phyloP scores from a whole-genome alignment of 2,888 invertebrate genomes.

The Caenorhabditis sp. region DNA sequence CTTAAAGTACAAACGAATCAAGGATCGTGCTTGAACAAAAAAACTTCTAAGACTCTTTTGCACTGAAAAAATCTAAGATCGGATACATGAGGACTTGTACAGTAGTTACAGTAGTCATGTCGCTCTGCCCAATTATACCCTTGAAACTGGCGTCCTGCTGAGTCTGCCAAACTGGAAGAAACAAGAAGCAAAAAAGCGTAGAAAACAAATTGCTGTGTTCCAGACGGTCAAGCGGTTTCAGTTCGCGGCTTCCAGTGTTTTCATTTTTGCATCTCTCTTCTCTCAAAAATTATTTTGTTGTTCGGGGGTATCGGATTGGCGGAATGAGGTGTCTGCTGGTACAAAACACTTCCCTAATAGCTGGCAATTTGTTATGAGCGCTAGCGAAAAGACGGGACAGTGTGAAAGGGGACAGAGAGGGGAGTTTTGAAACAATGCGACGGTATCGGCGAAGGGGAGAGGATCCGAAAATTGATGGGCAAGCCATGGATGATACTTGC shows the following conservation, averaged over 20 bases:
- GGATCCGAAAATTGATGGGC: conserved; percentile 60
- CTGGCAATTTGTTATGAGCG: conserved; percentile 62
- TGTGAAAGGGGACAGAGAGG: conserved; percentile 37
- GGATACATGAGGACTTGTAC: not conserved
- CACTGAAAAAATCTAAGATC: too few species aligned
- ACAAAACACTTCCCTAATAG: conserved; percentile 60
- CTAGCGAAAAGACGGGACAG: conserved; percentile 23
- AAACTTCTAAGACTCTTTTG: not conserved
- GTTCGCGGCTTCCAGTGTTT: not conserved
- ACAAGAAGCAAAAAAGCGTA: conserved; percentile 24
- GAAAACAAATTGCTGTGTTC: conserved; percentile 13
- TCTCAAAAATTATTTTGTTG: conserved; percentile 14
- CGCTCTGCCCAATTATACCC: conserved; percentile 49
- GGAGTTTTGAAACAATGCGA: conserved; percentile 54
- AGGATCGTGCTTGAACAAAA: not conserved
- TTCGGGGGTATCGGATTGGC: not conserved
- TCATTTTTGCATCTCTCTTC: not conserved
- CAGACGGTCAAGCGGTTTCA: conserved; percentile 32
- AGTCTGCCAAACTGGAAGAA: conserved; percentile 46
- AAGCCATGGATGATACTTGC: conserved; percentile 54
- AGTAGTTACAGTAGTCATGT: conserved; percentile 55
- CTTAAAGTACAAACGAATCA: not conserved
- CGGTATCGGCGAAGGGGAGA: not conserved
- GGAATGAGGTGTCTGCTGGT: conserved; percentile 20
- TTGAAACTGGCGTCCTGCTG: conserved; percentile 58